phyloP scores from a whole-genome alignment of 2,113 vertebrate genomes.

The Piliocolobus tephrosceles region DNA sequence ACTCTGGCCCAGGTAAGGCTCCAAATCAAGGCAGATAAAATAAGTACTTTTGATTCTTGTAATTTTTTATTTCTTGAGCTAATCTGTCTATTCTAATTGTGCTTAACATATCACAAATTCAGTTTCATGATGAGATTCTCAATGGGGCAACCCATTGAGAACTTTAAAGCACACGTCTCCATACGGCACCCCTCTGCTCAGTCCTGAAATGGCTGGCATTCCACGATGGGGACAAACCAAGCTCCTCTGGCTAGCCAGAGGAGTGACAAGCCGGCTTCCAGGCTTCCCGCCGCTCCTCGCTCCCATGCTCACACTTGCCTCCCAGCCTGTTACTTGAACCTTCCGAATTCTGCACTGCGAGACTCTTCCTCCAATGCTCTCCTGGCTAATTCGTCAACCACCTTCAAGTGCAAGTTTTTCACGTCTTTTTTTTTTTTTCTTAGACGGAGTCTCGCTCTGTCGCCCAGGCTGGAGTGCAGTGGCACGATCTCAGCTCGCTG shows the following conservation, averaged over 20 bases:
- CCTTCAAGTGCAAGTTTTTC: neutral
- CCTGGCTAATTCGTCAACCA: neutral
- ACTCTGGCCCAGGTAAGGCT: neutral
- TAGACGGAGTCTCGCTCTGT: no score
- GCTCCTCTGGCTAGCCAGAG: neutral
- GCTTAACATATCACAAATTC: neutral
- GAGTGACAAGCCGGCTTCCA: neutral
- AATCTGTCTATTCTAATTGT: neutral
- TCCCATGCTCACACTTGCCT: neutral
- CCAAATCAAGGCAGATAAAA: neutral
- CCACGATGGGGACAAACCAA: neutral
- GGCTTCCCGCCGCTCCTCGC: neutral
- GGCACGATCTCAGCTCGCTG: no score
- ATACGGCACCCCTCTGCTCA: neutral
- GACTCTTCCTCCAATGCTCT: neutral
- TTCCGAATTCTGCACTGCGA: neutral
- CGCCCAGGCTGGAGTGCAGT: no score
- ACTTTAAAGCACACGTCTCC: neutral
- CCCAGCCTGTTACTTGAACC: neutral
- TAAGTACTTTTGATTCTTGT: neutral
- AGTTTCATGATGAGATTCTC: neutral
- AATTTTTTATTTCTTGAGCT: neutral
- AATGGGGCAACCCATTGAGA: neutral
- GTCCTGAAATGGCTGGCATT: neutral
- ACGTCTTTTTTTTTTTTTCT: no score